Percentiles rank a stretch among this genome's conserved stretches.
phyloP scores from a whole-genome alignment of 1,140 invertebrate species.

The Lethrus apterus region DNA sequence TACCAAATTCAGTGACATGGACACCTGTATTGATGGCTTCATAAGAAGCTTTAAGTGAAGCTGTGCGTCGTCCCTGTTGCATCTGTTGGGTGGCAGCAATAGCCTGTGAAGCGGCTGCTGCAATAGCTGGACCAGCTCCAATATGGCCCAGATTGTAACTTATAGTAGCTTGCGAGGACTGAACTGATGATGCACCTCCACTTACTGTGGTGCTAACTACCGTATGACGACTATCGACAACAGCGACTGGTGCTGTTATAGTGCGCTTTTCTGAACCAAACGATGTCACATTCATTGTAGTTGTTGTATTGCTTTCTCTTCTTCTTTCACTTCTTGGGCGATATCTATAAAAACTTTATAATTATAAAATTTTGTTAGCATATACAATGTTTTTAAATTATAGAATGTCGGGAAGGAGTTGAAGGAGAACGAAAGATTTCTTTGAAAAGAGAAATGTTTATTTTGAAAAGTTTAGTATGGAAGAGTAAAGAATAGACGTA shows the following conservation, averaged over 20 bases:
- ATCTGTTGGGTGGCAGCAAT: constrained; percentile 96
- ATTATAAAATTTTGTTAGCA: too few relatives aligned
- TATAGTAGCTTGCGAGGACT: constrained; percentile 24
- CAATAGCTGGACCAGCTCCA: constrained; percentile 82
- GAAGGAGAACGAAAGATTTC: too few relatives aligned
- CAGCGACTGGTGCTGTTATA: constrained; percentile 25
- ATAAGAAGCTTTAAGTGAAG: constrained; percentile 90
- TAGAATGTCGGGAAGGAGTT: too few relatives aligned
- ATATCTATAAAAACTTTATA: too few relatives aligned
- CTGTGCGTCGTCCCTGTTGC: constrained; percentile 88
- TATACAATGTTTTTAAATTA: too few relatives aligned
- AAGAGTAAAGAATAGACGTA: too few relatives aligned
- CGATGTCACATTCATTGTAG: constrained; percentile 24
- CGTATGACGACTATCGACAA: constrained; percentile 24
- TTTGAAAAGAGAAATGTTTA: too few relatives aligned
- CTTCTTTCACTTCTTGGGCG: constrained; percentile 36
- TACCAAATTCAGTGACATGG: constrained; percentile 48
- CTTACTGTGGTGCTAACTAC: constrained; percentile 1
- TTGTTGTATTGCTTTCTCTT: constrained; percentile 30
- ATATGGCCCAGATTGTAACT: constrained; percentile 52
- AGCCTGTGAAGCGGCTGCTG: constrained; percentile 90
- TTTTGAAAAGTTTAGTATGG: too few relatives aligned
- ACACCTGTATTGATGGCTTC: constrained; percentile 70
- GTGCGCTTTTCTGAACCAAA: constrained; percentile 42
- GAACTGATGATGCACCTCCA: background rate